Evolutionary conservation across 2,888 invertebrate genomes (phyloP), one percentile per base, ranked within the genome.

Genomic region (Catocala fraxini): DNA sequence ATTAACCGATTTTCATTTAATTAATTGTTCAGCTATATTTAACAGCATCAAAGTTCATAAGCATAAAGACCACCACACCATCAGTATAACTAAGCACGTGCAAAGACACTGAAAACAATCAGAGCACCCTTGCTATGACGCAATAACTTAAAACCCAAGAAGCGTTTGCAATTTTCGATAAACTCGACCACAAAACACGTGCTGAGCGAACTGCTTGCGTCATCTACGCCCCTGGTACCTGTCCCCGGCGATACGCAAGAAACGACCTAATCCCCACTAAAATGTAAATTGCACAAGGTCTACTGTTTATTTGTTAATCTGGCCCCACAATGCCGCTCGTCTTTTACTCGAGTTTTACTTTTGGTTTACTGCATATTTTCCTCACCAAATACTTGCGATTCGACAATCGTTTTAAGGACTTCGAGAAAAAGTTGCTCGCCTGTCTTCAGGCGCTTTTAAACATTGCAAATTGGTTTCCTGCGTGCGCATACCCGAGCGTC

Each of bases 241-340:
- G 41, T 33, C n/a, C 13, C 35, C 51, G 41, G 45, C 39, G n/a
- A 43, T 12, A 15, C 25, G 47, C 48, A 68, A 69, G 63, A 63
- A 73, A 66, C 62, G 51, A 51, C 52, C 56, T 69, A 68, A 77
- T 69, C 61, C 55, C 49, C 12, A 59, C 56, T 65, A 63, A 77
- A 77, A 77, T 70, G 73, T 69, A 68, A 75, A 77, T 77, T 61
- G 42, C 46, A 42, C 42, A 52, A 66, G 71, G 68, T 72, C 59
- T 55, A 70, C 66, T 71, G 73, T 70, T 68, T 71, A 68, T 67
- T 58, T 64, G 61, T 51, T 71, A 57, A 71, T 70, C 59, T 55
- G 45, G 53, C 52, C 62, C 15, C 42, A 59, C 42, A 47, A 45
- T 35, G 15, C 43, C 41, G n/a, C 25, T 11, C 42, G 51, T 56